These are phyloP conservation scores for Psilopogon haemacephalus DNA, from an alignment of 2,113 vertebrate species.

Conservation along the genomic window DNA sequence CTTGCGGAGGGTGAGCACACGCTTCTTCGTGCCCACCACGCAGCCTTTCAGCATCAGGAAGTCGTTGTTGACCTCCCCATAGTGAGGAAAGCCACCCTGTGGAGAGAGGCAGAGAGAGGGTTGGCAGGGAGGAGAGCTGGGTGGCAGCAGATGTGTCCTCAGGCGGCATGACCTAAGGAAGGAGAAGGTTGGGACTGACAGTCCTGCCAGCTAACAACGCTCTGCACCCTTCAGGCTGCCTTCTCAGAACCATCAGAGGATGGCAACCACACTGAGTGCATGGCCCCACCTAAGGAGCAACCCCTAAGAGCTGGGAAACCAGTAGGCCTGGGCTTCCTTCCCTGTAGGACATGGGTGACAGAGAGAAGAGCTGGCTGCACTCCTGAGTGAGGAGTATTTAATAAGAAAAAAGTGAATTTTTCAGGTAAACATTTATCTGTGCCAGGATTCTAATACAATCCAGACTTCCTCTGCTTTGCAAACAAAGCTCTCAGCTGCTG, in stretches of 20 bases:
- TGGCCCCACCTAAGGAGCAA: neutral
- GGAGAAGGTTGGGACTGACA: neutral
- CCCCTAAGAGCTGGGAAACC: neutral
- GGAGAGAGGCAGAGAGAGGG: neutral
- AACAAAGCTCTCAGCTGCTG: neutral
- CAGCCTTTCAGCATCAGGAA: slow-evolving; percentile 85
- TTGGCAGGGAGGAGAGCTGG: neutral
- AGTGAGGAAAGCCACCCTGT: slow-evolving; percentile 83
- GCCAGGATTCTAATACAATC: neutral
- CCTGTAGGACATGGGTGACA: too few species aligned
- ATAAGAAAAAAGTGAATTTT: neutral
- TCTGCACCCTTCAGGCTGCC: neutral
- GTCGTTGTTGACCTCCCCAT: slow-evolving; percentile 82
- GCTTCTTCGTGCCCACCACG: slow-evolving; percentile 81
- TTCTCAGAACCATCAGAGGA: neutral
- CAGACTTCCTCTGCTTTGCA: neutral
- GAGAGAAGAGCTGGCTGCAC: neutral
- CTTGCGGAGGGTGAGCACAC: slow-evolving; percentile 83
- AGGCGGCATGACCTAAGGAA: neutral
- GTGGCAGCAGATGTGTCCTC: neutral
- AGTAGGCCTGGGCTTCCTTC: neutral
- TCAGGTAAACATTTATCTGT: neutral
- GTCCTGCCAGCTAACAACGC: neutral
- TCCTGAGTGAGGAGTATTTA: neutral
- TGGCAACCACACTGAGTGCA: neutral